Conservation (phyloP, 1,140 invertebrate genomes). For the Caenorhabditis inopinata region DNA sequence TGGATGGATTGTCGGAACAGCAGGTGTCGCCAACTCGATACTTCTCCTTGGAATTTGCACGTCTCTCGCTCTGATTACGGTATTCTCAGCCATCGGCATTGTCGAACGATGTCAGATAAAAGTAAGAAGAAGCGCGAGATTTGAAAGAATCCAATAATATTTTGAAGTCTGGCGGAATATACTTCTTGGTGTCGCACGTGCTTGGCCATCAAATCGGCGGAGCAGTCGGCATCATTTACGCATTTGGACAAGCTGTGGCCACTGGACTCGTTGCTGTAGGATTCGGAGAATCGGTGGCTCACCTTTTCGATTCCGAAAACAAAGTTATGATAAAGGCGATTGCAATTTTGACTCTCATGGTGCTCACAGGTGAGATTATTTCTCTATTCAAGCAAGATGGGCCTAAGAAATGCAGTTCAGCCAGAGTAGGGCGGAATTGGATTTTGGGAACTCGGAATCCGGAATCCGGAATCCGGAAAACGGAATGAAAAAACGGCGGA, state of each 20-base stretch:
- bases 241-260: slow-evolving; percentile 92
- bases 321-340: slow-evolving; percentile 75
- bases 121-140: slow-evolving; percentile 43
- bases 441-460: too few relatives aligned
- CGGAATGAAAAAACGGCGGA: too few relatives aligned
- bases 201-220: slow-evolving; percentile 87
- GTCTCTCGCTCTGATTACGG: slow-evolving; percentile 82
- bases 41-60: slow-evolving; percentile 85
- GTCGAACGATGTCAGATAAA: slow-evolving; percentile 89
- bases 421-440: too few relatives aligned
- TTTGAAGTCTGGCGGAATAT: slow-evolving; percentile 81
- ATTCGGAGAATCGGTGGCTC: slow-evolving; percentile 90
- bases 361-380: slow-evolving; percentile 72
- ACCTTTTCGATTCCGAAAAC: slow-evolving; percentile 75
- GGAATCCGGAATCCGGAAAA: too few relatives aligned
- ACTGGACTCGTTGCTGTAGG: slow-evolving; percentile 90
- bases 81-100: slow-evolving; percentile 89
- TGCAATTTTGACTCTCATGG: slow-evolving; percentile 78
- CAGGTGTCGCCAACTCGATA: slow-evolving; percentile 83
- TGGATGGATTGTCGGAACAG: slow-evolving; percentile 94
- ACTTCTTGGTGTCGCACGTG: slow-evolving; percentile 89
- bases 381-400: background rate
- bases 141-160: background rate
- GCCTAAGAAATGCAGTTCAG: too few relatives aligned
- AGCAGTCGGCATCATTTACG: slow-evolving; percentile 85